Base-by-base conservation (phyloP, 2,797 vertebrate genomes). In the Cyclura pinguis region DNA sequence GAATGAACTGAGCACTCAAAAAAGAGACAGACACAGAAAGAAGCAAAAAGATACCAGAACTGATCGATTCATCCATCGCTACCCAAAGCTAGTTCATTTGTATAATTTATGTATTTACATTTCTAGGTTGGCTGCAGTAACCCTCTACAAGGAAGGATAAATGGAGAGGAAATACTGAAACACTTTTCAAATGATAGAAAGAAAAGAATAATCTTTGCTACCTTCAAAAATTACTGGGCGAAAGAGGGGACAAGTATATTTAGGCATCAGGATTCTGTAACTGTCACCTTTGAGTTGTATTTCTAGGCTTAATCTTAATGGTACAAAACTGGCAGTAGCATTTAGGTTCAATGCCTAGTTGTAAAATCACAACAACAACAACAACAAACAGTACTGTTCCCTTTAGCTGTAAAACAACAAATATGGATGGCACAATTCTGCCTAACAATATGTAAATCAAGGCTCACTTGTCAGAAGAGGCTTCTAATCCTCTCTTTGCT, bases 191-290 rank as follows among this genome's bases (percentile, higher is more conserved):
- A 64, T 76, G 80, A 42, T 20, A 64, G 27, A 42, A 47, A 32
- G 42, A 32, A 29, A 62, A 83, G 9, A 29, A 59, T 8, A 81
- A 18, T 47, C 1, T 4, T 52, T 50, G 10, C 57, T 82, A 64
- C 27, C 50, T 52, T 50, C 3, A 52, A 27, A 81, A 83, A 64
- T 9, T 89, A 62, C 55, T 69, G 6, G 1, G 32, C 69, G 93
- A 88, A 93, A 9, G 0, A 91, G 22, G 86, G 76, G 86, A 89
- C 83, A 83, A 92, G 38, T 77, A 74, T 62, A 47, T 22, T 9
- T 92, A 92, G 93, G 90, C 29, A 18, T 89, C 91, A 89, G 89
- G 80, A 62, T 73, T 82, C 57, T 38, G 87, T 89, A 59, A 85
- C 38, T 85, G 85, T 87, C 80, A 88, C 64, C 87, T 69, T 18